A percentile compares a stretch with the other conserved stretches of the same genome.
phyloP scores from a whole-genome alignment of 2,113 vertebrate species.

The Zootoca vivipara region DNA sequence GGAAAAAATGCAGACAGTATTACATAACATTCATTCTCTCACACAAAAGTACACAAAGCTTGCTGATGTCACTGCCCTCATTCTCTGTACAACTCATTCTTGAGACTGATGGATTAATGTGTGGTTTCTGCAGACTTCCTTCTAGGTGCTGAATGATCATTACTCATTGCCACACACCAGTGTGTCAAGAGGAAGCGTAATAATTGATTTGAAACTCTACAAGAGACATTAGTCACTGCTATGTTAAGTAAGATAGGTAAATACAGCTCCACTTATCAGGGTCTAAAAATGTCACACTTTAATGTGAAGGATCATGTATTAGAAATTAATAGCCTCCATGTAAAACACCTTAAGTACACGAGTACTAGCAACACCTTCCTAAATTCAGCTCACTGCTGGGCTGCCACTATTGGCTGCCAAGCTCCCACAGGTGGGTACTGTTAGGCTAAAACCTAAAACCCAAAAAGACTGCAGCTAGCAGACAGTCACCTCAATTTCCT shows the following conservation, averaged over 20 bases:
- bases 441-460: neutral
- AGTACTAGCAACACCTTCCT: neutral
- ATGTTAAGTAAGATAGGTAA: slow-evolving; percentile 11
- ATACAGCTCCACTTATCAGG: slow-evolving; percentile 9
- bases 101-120: neutral
- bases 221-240: neutral
- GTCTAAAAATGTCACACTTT: neutral
- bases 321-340: slow-evolving; percentile 25
- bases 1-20: neutral
- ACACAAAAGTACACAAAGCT: neutral
- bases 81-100: neutral
- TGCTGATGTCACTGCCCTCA: neutral
- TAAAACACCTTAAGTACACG: slow-evolving; percentile 9
- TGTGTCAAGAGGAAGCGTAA: neutral
- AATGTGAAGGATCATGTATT: neutral
- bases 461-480: neutral
- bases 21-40: neutral
- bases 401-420: neutral
- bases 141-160: slow-evolving; percentile 10
- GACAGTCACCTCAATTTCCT: neutral
- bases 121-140: neutral
- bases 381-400: neutral
- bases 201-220: neutral
- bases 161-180: neutral
- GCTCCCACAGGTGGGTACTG: neutral